These are phyloP conservation scores for Salarias fasciatus DNA, from an alignment of 2,797 vertebrate genomes.

Conservation along the genomic window DNA sequence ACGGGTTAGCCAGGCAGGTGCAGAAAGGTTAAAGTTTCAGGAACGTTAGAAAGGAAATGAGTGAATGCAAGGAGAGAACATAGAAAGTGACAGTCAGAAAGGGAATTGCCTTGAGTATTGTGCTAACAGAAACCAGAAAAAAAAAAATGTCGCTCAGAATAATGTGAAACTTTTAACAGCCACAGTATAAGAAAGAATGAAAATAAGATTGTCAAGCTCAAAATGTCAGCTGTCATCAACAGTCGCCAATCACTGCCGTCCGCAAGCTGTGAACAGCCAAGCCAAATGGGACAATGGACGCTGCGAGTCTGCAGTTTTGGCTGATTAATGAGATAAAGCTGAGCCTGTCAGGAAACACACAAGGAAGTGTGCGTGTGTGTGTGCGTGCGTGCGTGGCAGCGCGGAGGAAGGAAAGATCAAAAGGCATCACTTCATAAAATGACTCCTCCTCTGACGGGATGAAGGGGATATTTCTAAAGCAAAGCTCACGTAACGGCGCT, in stretches of 20 bases:
- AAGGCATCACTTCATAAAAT: constrained; percentile 22
- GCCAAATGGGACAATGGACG: constrained; percentile 18
- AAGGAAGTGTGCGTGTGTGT: constrained; percentile 43
- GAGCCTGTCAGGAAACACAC: constrained; percentile 46
- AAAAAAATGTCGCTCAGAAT: not conserved
- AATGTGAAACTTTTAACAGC: no score
- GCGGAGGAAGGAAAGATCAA: constrained; percentile 37
- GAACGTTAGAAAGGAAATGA: constrained; percentile 51
- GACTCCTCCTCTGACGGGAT: constrained; percentile 37
- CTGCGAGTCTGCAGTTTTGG: constrained; percentile 4
- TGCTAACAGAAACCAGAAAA: constrained; percentile 47
- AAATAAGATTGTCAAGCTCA: constrained; percentile 8
- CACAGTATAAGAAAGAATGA: not conserved
- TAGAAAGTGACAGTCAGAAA: constrained; percentile 63
- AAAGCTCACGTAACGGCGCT: constrained; percentile 34
- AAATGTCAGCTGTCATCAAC: constrained; percentile 20
- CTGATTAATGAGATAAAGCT: constrained; percentile 27
- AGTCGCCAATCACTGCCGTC: constrained; percentile 26
- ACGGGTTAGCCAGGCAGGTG: constrained; percentile 60
- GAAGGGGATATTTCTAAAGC: constrained; percentile 70
- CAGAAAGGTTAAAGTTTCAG: constrained; percentile 48
- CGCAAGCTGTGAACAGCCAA: not conserved
- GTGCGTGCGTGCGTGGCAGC: constrained; percentile 39
- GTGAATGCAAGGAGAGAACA: constrained; percentile 64
- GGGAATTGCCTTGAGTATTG: constrained; percentile 17